These are phyloP conservation scores for Fundulus diaphanus DNA, from an alignment of 2,797 vertebrate species.

Conservation along the genomic window DNA sequence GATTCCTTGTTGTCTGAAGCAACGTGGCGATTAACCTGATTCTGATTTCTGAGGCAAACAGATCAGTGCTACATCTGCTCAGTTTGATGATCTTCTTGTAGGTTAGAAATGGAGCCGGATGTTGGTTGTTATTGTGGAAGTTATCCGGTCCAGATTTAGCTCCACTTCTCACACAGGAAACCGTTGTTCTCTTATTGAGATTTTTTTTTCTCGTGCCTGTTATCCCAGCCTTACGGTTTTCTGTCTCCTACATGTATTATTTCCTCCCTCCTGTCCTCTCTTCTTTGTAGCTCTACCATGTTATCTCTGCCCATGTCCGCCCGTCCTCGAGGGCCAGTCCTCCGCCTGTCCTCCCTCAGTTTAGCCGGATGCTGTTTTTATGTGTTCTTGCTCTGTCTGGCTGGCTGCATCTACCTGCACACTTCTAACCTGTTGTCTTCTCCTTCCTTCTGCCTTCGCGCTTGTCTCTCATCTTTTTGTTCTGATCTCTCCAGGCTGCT, in stretches of 20 bases:
- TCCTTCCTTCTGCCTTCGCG: slow-evolving; percentile 44
- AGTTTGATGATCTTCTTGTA: not conserved
- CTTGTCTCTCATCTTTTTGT: slow-evolving; percentile 34
- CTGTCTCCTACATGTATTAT: slow-evolving; percentile 3
- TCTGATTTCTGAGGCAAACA: not conserved
- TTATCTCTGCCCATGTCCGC: slow-evolving; percentile 35
- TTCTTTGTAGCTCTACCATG: slow-evolving; percentile 8
- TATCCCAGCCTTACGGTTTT: not conserved
- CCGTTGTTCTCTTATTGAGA: slow-evolving; percentile 25
- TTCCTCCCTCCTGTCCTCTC: not conserved
- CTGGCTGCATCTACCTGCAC: slow-evolving; percentile 27
- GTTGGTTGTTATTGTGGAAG: not conserved
- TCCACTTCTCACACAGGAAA: slow-evolving; percentile 42
- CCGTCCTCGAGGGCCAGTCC: slow-evolving; percentile 47
- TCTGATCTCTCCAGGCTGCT: slow-evolving; percentile 85
- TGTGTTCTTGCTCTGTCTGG: slow-evolving; percentile 22
- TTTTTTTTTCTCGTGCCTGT: slow-evolving; percentile 12
- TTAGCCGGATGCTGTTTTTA: slow-evolving; percentile 72
- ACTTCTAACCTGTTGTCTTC: slow-evolving; percentile 52
- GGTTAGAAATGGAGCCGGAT: not conserved
- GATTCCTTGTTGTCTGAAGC: too few species aligned
- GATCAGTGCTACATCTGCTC: not conserved
- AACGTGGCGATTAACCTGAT: too few species aligned
- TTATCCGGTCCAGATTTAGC: slow-evolving; percentile 26
- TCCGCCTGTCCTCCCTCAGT: slow-evolving; percentile 32